Evolutionary conservation across 1,140 invertebrate species (phyloP), one percentile per base, ranked within the genome.

Genomic region (Drosophila pseudoobscura): DNA sequence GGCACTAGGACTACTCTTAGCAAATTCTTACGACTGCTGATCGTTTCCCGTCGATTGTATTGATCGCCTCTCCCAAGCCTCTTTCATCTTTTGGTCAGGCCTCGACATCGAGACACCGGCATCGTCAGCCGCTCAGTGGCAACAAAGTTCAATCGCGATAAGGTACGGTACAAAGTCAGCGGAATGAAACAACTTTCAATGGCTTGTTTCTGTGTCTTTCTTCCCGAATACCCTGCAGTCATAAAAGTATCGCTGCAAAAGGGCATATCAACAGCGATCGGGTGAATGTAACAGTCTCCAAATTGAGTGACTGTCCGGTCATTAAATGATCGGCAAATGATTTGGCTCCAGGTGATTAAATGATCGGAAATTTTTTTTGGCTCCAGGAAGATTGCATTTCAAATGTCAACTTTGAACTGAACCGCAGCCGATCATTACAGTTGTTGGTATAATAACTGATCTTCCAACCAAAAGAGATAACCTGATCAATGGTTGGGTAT

Each of bases 131-230:
- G 62, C 24, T 64, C 77, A 66, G 72, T 80, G 77, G 80, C 80
- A 80, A 68, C 82, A 87, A 80, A 87, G 82, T 85, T 85, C 83
- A 87, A 88, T 85, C 78, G 78, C 78, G 82, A 85, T 85, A 78
- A 70, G 56, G 51, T 9, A 8, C 26, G 35, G 9, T 59, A 53
- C 71, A 65, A 74, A 57, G 61, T 53, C 61, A 71, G 71, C 45
- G 46, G 58, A 80, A 79, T 60, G 56, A 41, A 78, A 78, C 45
- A 68, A 56, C 59, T 58, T 57, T 63, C 75, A 47, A 46, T 57
- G 66, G 46, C 43, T 69, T 57, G 68, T 51, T 63, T 8, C 5
- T 15, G 39, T 26, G 5, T 35, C 47, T 29, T 29, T 57, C 24
- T 24, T 24, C 24, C 4, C n/a, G 35, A 56, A 87, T 85, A 84